Base-by-base conservation (phyloP, 2,888 invertebrate genomes). In the Epinotia nisella region DNA sequence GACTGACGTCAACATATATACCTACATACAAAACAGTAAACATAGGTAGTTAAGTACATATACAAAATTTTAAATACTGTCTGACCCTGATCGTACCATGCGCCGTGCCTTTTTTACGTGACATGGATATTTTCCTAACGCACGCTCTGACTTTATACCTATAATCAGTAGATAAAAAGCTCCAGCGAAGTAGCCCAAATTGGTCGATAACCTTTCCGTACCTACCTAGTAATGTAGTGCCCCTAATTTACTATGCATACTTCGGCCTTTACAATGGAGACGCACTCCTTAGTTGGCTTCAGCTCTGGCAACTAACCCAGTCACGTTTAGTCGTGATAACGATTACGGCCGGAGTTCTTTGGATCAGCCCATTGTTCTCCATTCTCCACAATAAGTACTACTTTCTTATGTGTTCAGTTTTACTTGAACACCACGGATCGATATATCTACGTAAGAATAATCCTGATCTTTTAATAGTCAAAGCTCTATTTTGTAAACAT, bases 251-350 rank as follows among this genome's bases (percentile, higher is more conserved):
- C 41, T 45, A 71, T 53, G 53, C 41, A 55, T 60, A 61, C 72
- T 49, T 56, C 51, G 51, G 39, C 64, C 58, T 64, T 53, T 69
- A 64, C 70, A 76, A 77, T 77, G 77, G 76, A 77, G 70, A 77
- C 75, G 72, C 62, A 55, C 49, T 69, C 67, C 70, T 69, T 72
- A 74, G 53, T 60, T 65, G 70, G 68, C 39, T 24, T 65, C 17
- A 70, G 72, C 41, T 71, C 70, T 74, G 70, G 69, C 70, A 78
- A 77, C 75, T 65, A 81, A 74, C 79, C 81, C 49, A 74, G 79
- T 81, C 82, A 81, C 82, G 81, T 82, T 75, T 71, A 68, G 69
- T 79, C 77, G 78, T 78, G 78, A 76, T 75, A 78, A 75, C 77
- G 77, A 74, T 72, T 74, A 74, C 70, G 67, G 71, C 70, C 76